Evolutionary conservation across 2,797 vertebrate species (phyloP).

Genomic region (Tenualosa ilisha): DNA sequence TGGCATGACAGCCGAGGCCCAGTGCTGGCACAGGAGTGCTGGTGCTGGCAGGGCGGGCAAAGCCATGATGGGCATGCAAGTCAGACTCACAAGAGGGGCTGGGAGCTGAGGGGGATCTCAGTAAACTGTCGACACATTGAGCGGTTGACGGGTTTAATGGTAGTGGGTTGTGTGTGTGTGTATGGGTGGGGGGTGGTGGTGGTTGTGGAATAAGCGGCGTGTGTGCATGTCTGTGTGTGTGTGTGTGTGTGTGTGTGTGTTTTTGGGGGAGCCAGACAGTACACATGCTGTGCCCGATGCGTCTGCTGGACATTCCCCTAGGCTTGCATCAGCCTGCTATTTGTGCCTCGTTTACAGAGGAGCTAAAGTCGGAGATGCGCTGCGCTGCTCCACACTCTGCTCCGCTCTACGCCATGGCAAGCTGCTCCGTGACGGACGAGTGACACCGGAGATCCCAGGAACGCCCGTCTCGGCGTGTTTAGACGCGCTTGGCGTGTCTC

Average conservation of each 20-base stretch:
- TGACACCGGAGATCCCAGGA: constrained; percentile 17
- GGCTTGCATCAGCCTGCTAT: constrained; percentile 16
- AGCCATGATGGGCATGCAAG: not conserved
- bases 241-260: constrained; percentile 1
- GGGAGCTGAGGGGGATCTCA: not conserved
- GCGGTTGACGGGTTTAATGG: constrained; percentile 1
- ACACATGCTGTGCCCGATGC: not conserved
- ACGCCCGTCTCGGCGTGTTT: not conserved
- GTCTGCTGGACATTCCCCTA: constrained; percentile 8
- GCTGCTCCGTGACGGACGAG: not conserved
- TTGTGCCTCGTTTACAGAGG: constrained; percentile 21
- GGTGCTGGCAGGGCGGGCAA: not conserved
- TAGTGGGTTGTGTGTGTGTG: not conserved
- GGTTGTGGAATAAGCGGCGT: not conserved
- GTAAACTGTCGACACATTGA: not conserved
- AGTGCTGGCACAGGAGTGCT: not conserved
- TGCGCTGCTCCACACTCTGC: not conserved
- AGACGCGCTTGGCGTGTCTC: not conserved
- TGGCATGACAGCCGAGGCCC: not conserved
- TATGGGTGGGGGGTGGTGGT: not conserved
- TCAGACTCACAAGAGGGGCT: not conserved
- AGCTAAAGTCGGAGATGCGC: not conserved
- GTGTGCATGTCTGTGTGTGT: not conserved
- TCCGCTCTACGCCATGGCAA: not conserved
- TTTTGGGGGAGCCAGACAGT: constrained; percentile 5